phyloP scores from a whole-genome alignment of 1,140 invertebrate genomes.

The Limonius californicus region DNA sequence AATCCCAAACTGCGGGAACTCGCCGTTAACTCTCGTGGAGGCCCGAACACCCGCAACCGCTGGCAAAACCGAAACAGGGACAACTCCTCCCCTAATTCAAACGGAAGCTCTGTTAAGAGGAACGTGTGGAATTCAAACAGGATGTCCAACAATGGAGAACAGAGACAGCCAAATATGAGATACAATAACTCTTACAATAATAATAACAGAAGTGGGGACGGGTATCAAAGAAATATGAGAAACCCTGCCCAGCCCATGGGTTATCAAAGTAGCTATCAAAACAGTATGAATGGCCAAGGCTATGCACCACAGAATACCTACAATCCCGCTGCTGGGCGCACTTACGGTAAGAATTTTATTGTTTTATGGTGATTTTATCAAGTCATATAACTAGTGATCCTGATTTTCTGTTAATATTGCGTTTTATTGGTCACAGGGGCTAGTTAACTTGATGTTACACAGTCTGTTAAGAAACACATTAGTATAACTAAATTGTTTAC shows the following conservation, averaged over 20 bases:
- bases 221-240: neutral
- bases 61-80: constrained; percentile 52
- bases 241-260: neutral
- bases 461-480: too few relatives aligned
- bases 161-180: constrained; percentile 26
- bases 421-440: too few relatives aligned
- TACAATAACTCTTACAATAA: constrained; percentile 16
- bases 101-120: constrained; percentile 42
- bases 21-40: constrained; percentile 49
- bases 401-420: too few relatives aligned
- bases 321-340: constrained; percentile 32
- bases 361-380: neutral
- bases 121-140: constrained; percentile 45
- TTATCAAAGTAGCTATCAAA: constrained; percentile 45
- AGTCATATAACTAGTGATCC: too few relatives aligned
- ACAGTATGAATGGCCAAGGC: constrained; percentile 27
- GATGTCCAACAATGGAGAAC: constrained; percentile 32
- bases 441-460: too few relatives aligned
- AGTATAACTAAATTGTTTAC: too few relatives aligned
- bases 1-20: constrained; percentile 67
- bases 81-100: constrained; percentile 42
- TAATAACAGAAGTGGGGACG: constrained; percentile 21
- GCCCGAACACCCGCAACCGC: constrained; percentile 49
- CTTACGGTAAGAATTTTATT: constrained; percentile 32
- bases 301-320: constrained; percentile 31